These are phyloP conservation scores for Sternotherus odoratus DNA, from an alignment of 2,797 vertebrate species.

Conservation along the genomic window DNA sequence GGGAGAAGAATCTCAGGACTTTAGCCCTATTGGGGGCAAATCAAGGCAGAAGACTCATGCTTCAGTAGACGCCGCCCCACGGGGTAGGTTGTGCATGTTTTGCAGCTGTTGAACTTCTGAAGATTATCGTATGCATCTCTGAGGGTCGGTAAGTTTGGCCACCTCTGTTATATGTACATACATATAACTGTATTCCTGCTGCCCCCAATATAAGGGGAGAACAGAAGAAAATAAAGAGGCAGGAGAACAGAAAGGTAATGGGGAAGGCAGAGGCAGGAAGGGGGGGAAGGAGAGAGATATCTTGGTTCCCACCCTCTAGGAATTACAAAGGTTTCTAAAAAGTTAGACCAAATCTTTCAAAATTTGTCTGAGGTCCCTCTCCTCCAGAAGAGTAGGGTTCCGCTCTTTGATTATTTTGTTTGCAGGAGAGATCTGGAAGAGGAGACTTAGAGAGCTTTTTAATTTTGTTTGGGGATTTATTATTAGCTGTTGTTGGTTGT, in stretches of 20 bases:
- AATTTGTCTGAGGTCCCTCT: neutral
- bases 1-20: no score
- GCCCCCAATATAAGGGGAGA: neutral
- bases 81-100: no score
- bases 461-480: neutral
- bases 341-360: neutral
- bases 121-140: no score
- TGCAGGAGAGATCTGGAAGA: neutral
- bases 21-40: fast-evolving
- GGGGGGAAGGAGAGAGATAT: neutral
- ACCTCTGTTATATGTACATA: neutral
- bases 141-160: no score
- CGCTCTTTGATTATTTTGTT: neutral
- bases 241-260: neutral
- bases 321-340: neutral
- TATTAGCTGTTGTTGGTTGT: neutral
- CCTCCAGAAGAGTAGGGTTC: neutral
- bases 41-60: no score
- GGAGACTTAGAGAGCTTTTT: neutral
- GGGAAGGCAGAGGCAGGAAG: neutral
- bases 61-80: no score
- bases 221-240: neutral
- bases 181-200: neutral
- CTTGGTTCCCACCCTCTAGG: neutral
- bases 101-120: no score